Evolutionary conservation across 64 coral and sea anemone genomes (phyloP), one percentile per base, ranked within the genome.

Genomic region (Anthopleura sola): DNA sequence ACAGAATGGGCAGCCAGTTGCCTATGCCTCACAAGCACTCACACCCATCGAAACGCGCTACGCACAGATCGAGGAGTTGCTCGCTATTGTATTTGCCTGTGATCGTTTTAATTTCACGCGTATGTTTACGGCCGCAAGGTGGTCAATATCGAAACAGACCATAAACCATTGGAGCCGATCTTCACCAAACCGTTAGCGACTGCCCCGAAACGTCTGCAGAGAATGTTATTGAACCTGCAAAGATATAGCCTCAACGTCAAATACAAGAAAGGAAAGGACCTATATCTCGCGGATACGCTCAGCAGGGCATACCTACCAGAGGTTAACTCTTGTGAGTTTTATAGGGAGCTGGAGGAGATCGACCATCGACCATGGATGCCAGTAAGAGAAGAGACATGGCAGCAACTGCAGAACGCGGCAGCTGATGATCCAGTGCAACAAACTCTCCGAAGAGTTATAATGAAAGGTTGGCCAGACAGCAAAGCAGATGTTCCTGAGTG

Each of bases 201-300:
- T 16, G 17, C 80, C 20, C 62, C 81, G 3, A 20, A 78, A 76
- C 16, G 81, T 21, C 64, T 90, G 1, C 68, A 85, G 49, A 24
- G 60, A 38, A 84, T 84, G 80, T 47, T 90, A 47, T 1, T 75
- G 36, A 47, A 20, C 3, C 18, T 84, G 31, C 80, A 84, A 21
- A 28, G 75, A 49, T 89, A 84, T 37, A 84, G 48, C 60, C 23
- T 64, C n/a, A 7, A 39, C 26, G 56, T 86, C 31, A 36, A 46
- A 51, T 88, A 83, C 80, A 90, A 90, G 24, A 83, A 90, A 75
- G 62, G 80, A 37, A 90, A 88, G 13, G 81, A 79, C 10, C 36
- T 81, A 33, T 36, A 38, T 8, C 32, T 81, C 3, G 57, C 75
- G 5, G 55, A 83, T 80, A n/a, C 47, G 1, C 80, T 84, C 0